These are phyloP conservation scores for Caenorhabditis briggsae DNA, from an alignment of 1,140 invertebrate genomes.

Conservation along the genomic window DNA sequence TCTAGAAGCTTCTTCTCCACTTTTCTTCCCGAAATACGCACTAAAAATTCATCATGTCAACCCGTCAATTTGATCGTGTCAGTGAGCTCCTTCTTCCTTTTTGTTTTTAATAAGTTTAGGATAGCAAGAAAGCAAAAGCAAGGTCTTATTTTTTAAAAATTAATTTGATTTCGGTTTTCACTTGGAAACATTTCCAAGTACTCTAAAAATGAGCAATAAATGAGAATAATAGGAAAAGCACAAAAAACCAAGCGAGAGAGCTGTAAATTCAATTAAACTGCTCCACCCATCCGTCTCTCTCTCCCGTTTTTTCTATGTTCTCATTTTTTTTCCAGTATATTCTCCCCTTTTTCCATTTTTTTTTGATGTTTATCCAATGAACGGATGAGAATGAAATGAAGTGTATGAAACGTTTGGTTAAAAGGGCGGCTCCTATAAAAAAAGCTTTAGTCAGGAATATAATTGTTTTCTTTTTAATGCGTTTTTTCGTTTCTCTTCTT, in stretches of 20 bases:
- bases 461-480: too few species aligned
- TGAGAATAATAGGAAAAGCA: background rate
- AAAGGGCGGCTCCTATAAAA: too few species aligned
- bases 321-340: background rate
- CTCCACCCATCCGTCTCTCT: too few species aligned
- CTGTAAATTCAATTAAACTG: conserved; percentile 52
- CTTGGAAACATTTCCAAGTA: too few species aligned
- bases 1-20: background rate
- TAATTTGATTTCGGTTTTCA: background rate
- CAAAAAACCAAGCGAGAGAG: background rate
- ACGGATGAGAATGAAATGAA: too few species aligned
- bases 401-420: too few species aligned
- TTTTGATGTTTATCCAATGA: background rate
- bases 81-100: background rate
- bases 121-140: background rate
- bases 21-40: conserved; percentile 10
- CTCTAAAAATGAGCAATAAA: too few species aligned
- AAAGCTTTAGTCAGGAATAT: too few species aligned
- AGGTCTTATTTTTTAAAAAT: too few species aligned
- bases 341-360: background rate
- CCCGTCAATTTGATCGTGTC: conserved; percentile 23
- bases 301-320: background rate
- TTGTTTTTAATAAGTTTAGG: background rate
- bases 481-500: background rate
- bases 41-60: conserved; percentile 6